Evolutionary conservation across 1,140 invertebrate species (phyloP).

Genomic region (Agraylea sexmaculata): DNA sequence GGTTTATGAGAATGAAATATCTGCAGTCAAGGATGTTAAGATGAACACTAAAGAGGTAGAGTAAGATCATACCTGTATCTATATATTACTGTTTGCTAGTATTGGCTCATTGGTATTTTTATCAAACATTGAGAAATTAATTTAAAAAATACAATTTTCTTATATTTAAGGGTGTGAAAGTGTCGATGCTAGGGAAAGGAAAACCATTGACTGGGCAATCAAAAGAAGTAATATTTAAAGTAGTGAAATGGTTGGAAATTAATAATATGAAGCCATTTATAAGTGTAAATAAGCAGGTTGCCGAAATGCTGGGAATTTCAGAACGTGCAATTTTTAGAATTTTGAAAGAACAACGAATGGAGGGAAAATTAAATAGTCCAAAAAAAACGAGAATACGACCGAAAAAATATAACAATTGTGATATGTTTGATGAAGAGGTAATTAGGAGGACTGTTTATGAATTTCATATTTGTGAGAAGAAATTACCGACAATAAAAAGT

Average conservation of each 20-base stretch:
- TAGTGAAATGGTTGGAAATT: constrained; percentile 14
- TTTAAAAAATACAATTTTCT: no score
- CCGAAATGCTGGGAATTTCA: constrained; percentile 13
- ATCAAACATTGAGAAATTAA: no score
- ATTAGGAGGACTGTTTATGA: constrained; percentile 11
- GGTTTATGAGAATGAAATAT: no score
- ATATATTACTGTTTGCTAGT: no score
- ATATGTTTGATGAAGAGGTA: constrained; percentile 9
- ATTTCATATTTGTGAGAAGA: constrained; percentile 13
- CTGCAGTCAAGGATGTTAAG: no score
- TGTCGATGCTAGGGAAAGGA: constrained; percentile 8
- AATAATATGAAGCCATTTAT: constrained; percentile 14
- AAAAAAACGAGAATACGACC: background rate
- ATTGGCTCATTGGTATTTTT: no score
- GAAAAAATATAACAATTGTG: background rate
- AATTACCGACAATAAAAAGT: constrained; percentile 13
- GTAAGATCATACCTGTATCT: no score
- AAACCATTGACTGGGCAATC: constrained; percentile 15
- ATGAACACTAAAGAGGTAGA: no score
- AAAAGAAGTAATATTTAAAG: constrained; percentile 14
- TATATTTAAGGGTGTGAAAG: constrained; percentile 12
- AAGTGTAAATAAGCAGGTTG: constrained; percentile 10
- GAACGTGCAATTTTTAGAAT: background rate
- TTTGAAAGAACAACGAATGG: background rate
- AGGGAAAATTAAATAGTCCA: no score